Evolutionary conservation across 30 jellyfish, hydroid and myxozoan genomes (phyloP).

Genomic region (Hydra vulgaris): DNA sequence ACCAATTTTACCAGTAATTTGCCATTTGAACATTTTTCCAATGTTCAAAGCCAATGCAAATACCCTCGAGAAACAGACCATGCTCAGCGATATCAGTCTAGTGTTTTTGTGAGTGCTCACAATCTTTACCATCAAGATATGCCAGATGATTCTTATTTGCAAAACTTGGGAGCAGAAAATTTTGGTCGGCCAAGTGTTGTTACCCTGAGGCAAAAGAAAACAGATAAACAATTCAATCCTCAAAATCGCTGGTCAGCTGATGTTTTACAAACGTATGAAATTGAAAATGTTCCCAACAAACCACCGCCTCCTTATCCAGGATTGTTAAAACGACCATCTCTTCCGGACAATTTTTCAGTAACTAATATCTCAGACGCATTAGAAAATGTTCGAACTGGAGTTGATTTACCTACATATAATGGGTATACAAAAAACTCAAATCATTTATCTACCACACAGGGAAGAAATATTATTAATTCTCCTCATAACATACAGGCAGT

Average conservation of each 20-base stretch:
- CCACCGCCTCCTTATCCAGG: slow-evolving; percentile 99
- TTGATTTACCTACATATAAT: background rate
- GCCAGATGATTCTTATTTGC: background rate
- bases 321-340: background rate
- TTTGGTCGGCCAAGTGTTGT: background rate
- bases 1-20: background rate
- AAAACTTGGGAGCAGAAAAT: background rate
- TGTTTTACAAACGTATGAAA: slow-evolving; percentile 42
- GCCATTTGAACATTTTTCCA: background rate
- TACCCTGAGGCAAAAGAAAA: slow-evolving; percentile 44
- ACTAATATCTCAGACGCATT: background rate
- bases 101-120: background rate
- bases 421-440: background rate
- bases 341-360: background rate
- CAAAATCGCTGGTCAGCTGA: slow-evolving; percentile 98
- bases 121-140: background rate
- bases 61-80: background rate
- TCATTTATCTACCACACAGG: background rate
- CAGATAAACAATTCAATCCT: slow-evolving; percentile 27
- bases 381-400: slow-evolving; percentile 27
- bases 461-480: background rate
- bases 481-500: background rate
- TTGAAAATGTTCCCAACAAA: slow-evolving; percentile 56
- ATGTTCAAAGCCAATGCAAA: background rate
- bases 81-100: background rate